Percentiles rank a stretch among this genome's conserved stretches.
phyloP scores from a whole-genome alignment of 2,113 vertebrate genomes.

The Girardinichthys multiradiatus region DNA sequence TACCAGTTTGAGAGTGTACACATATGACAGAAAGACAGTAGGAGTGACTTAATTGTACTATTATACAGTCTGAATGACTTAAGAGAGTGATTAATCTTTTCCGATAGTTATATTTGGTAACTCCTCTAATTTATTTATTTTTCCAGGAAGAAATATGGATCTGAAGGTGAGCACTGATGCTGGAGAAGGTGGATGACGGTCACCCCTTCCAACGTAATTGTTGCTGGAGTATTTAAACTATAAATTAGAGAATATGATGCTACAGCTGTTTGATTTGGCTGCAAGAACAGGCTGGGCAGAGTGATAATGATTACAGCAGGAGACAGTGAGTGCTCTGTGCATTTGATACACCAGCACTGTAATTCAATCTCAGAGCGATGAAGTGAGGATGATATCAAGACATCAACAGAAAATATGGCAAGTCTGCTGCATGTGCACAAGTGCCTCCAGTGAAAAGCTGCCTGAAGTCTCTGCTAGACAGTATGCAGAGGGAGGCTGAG shows the following conservation, averaged over 20 bases:
- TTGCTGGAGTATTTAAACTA: conserved; percentile 18
- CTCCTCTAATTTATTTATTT: background rate
- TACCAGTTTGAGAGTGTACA: conserved; percentile 25
- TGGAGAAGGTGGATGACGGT: background rate
- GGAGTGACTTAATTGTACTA: conserved; percentile 28
- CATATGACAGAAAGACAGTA: conserved; percentile 4
- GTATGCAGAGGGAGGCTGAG: conserved; percentile 23
- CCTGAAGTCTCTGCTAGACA: conserved; percentile 23
- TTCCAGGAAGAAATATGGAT: conserved; percentile 12
- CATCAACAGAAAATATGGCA: conserved; percentile 34
- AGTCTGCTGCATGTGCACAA: conserved; percentile 18
- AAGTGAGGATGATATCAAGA: conserved; percentile 26
- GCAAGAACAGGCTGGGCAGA: conserved; percentile 5
- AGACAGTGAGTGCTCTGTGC: conserved; percentile 22
- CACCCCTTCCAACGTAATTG: background rate
- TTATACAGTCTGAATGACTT: conserved; percentile 18
- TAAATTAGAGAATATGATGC: conserved; percentile 18
- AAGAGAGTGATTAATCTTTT: conserved; percentile 8
- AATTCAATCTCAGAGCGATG: conserved; percentile 35
- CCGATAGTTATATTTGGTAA: background rate
- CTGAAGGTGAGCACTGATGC: conserved; percentile 1
- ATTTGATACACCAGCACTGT: conserved; percentile 25
- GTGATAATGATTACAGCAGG: conserved; percentile 30
- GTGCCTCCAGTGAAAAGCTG: conserved; percentile 13
- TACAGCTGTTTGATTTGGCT: background rate